Conservation (phyloP, 2,888 invertebrate species). For the Melieria omissa region DNA sequence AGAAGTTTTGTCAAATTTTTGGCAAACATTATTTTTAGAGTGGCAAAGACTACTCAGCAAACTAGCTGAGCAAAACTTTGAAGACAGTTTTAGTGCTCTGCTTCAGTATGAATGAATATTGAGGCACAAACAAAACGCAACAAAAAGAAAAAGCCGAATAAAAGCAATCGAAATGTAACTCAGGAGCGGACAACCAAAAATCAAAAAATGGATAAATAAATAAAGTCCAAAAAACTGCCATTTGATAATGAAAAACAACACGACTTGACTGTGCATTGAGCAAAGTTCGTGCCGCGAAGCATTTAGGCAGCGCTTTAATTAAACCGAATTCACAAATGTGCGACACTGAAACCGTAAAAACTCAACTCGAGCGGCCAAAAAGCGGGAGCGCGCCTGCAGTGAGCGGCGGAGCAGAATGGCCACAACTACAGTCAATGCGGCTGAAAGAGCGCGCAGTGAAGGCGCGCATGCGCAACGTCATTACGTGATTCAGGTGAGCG, state of each 20-base stretch:
- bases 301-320: too few relatives aligned
- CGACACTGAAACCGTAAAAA: not conserved
- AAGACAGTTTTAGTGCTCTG: not conserved
- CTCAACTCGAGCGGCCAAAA: not conserved
- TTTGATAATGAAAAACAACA: too few relatives aligned
- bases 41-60: not conserved
- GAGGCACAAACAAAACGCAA: not conserved
- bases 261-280: too few relatives aligned
- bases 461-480: conserved; percentile 45
- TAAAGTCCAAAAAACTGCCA: too few relatives aligned
- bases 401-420: not conserved
- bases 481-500: conserved; percentile 43
- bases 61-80: not conserved
- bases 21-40: too few relatives aligned
- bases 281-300: too few relatives aligned
- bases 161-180: too few relatives aligned
- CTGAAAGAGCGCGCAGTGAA: not conserved
- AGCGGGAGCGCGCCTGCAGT: not conserved
- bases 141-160: too few relatives aligned
- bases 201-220: too few relatives aligned
- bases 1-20: too few relatives aligned
- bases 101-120: not conserved
- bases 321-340: not conserved
- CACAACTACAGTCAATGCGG: not conserved
- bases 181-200: too few relatives aligned